Base-by-base conservation (phyloP, 1,140 invertebrate species). In the Cotesia glomerata region DNA sequence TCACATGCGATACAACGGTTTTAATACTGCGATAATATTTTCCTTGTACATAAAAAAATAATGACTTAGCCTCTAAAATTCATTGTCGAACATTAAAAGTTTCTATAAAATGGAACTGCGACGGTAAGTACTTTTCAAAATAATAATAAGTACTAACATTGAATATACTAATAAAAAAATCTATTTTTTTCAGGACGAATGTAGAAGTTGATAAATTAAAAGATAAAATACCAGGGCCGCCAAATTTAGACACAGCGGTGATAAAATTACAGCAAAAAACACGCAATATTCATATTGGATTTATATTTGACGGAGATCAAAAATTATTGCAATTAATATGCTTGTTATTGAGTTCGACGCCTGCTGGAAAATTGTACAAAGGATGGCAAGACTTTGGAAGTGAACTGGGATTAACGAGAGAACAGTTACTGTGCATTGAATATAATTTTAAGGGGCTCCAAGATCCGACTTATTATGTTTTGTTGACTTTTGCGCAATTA, bases 381-480 rank as follows among this genome's bases (percentile, higher is more conserved):
- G 80, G 79, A 13, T 83, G 82, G 83, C 76, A 83, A 71, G 80
- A 80, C 56, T 83, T 84, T 71, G 83, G 76, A 64, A 67, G 74
- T 5, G 59, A 76, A n/a, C 71, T 83, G 54, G 79, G 79, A 13
- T 61, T 83, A 8, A 73, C 77, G 14, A 74, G 73, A 62, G 82
- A 84, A 62, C 82, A 83, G 76, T 80, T 83, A 74, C 76, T 82
- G 78, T 83, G 78, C 26, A 84, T 84, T 76, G 81, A 83, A 65
- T 81, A 83, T 70, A 74, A 83, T 59, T 83, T 83, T 65, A 84
- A 81, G 74, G 81, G 80, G 5, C 63, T 80, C 1, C 76, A 83
- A 71, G 83, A 83, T 78, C 81, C 83, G 59, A 83, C 81, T 11
- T 83, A 83, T 65, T 83, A 83, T 71, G 82, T 83, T 7, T 69